Evolutionary conservation across 92 coral and sea anemone species (phyloP).

Genomic region (Bergia sp.): DNA sequence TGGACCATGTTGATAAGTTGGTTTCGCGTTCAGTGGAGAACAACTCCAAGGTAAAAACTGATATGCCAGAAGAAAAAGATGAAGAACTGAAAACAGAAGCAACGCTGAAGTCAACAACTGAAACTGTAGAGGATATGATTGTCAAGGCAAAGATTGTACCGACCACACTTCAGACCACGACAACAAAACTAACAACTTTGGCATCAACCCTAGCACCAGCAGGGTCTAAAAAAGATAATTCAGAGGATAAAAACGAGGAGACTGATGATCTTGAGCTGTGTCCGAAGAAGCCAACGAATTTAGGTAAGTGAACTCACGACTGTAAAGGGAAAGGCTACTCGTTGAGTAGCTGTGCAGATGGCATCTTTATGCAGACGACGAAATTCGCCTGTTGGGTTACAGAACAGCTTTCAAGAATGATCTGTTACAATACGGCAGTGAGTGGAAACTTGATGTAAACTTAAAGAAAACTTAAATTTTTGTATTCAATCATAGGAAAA

Average conservation of each 20-base stretch:
- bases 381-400: too few species aligned
- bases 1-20: neutral
- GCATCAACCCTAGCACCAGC: neutral
- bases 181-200: neutral
- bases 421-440: too few species aligned
- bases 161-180: neutral
- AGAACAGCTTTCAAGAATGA: too few species aligned
- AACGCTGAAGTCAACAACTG: neutral
- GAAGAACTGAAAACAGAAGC: neutral
- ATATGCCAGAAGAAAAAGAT: neutral
- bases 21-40: constrained; percentile 6
- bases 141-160: neutral
- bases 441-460: too few species aligned
- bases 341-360: neutral
- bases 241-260: constrained; percentile 1
- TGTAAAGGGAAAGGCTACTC: neutral
- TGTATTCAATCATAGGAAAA: too few species aligned
- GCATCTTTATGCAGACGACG: neutral
- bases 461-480: too few species aligned
- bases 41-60: neutral
- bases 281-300: constrained; percentile 23
- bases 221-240: neutral
- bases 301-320: constrained; percentile 3
- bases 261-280: constrained; percentile 22
- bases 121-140: neutral